Evolutionary conservation across 2,113 vertebrate species (phyloP).

Genomic region (Brachyhypopomus gauderio): DNA sequence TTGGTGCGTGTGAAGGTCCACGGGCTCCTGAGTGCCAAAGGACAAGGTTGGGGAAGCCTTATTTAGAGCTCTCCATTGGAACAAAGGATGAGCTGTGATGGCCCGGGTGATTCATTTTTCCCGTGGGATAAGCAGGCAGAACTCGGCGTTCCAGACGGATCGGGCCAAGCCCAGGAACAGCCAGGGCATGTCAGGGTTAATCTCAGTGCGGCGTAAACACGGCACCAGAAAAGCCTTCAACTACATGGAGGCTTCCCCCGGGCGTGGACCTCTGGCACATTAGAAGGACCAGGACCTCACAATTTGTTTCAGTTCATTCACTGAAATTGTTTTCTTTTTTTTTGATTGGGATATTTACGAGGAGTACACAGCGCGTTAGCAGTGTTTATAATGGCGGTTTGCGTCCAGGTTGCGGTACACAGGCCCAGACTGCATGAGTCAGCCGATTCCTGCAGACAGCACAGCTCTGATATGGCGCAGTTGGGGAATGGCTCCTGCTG

Average conservation of each 20-base stretch:
- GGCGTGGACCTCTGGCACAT: too few relatives aligned
- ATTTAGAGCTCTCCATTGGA: not conserved
- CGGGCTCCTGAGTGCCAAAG: not conserved
- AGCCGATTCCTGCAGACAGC: not conserved
- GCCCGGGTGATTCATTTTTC: slow-evolving; percentile 39
- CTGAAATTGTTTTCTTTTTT: not conserved
- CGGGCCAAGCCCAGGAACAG: slow-evolving; percentile 33
- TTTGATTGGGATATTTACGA: not conserved
- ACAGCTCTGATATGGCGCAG: slow-evolving; percentile 18
- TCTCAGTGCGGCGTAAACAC: slow-evolving; percentile 25
- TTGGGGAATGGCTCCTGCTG: slow-evolving; percentile 31
- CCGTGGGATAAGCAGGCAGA: slow-evolving; percentile 16
- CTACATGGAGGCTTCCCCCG: not conserved
- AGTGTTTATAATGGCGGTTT: not conserved
- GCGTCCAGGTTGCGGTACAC: slow-evolving; percentile 8
- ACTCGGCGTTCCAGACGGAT: slow-evolving; percentile 28
- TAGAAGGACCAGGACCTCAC: too few relatives aligned
- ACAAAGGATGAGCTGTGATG: slow-evolving; percentile 46
- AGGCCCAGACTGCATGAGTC: slow-evolving; percentile 11
- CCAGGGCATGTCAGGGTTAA: slow-evolving; percentile 37
- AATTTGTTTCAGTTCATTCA: not conserved
- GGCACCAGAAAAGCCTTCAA: not conserved
- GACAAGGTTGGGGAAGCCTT: slow-evolving; percentile 29
- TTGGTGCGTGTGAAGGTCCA: not conserved
- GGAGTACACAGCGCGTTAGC: not conserved